phyloP scores from a whole-genome alignment of 1,140 invertebrate species.

The Pemphigus obesinymphae region DNA sequence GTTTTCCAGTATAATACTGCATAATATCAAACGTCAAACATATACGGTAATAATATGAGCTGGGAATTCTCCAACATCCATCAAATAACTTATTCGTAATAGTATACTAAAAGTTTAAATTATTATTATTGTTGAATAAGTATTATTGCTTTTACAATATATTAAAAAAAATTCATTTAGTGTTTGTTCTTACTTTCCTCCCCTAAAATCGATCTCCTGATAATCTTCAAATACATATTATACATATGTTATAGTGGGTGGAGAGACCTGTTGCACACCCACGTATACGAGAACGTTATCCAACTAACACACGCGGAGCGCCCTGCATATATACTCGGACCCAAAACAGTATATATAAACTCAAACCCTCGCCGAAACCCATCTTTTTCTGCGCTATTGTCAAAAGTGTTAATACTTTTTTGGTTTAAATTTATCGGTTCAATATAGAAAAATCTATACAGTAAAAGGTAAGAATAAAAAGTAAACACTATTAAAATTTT shows the following conservation, averaged over 20 bases:
- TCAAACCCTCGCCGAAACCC: background rate
- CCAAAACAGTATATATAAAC: constrained; percentile 17
- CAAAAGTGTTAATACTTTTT: background rate
- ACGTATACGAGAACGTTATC: background rate
- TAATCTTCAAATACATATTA: background rate
- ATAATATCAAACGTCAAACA: background rate
- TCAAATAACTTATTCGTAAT: background rate
- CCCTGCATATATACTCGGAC: background rate
- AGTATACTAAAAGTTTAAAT: background rate
- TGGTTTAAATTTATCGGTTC: background rate
- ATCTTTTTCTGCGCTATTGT: background rate
- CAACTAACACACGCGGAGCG: constrained; percentile 14
- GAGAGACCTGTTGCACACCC: constrained; percentile 9
- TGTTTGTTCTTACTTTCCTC: background rate
- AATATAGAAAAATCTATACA: background rate
- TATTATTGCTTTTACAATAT: background rate
- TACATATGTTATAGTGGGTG: background rate
- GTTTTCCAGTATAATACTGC: background rate
- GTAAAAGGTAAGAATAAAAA: background rate
- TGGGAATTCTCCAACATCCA: background rate
- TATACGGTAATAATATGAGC: background rate
- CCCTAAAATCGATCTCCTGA: background rate
- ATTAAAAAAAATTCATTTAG: background rate
- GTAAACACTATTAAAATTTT: background rate
- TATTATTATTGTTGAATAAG: background rate